Conservation (phyloP, 2,888 invertebrate species). For the Acleris cristana region DNA sequence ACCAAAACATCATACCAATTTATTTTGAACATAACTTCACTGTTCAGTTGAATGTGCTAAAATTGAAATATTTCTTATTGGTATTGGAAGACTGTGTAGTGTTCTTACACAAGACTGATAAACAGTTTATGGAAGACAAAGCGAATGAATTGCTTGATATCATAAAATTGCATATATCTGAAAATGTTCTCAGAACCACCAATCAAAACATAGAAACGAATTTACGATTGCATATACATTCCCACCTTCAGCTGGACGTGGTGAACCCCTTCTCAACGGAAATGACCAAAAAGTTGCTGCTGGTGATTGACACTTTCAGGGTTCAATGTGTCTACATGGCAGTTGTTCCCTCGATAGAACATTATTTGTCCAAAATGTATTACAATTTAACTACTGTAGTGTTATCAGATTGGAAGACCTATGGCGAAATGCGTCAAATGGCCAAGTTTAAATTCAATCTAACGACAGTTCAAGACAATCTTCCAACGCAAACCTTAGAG, state of each 20-base stretch:
- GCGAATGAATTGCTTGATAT: slow-evolving; percentile 64
- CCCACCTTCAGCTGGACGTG: slow-evolving; percentile 91
- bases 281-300: slow-evolving; percentile 86
- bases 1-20: slow-evolving; percentile 89
- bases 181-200: slow-evolving; percentile 86
- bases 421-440: slow-evolving; percentile 97
- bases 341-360: slow-evolving; percentile 89
- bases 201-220: slow-evolving; percentile 96
- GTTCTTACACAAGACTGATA: slow-evolving; percentile 66
- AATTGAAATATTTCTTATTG: slow-evolving; percentile 80
- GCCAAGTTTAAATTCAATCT: slow-evolving; percentile 93
- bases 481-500: slow-evolving; percentile 98
- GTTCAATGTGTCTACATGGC: slow-evolving; percentile 84
- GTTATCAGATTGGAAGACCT: slow-evolving; percentile 98
- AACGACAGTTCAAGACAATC: slow-evolving; percentile 93
- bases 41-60: slow-evolving; percentile 86
- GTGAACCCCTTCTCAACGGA: slow-evolving; percentile 88
- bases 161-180: slow-evolving; percentile 75
- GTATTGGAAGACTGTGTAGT: slow-evolving; percentile 73
- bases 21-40: slow-evolving; percentile 90
- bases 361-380: slow-evolving; percentile 96
- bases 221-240: slow-evolving; percentile 95
- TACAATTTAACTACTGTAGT: slow-evolving; percentile 99
- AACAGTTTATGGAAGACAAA: slow-evolving; percentile 55
- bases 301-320: slow-evolving; percentile 83